These are phyloP conservation scores for Acanthosepion lycidas DNA, from an alignment of 2,888 invertebrate genomes.

Conservation along the genomic window DNA sequence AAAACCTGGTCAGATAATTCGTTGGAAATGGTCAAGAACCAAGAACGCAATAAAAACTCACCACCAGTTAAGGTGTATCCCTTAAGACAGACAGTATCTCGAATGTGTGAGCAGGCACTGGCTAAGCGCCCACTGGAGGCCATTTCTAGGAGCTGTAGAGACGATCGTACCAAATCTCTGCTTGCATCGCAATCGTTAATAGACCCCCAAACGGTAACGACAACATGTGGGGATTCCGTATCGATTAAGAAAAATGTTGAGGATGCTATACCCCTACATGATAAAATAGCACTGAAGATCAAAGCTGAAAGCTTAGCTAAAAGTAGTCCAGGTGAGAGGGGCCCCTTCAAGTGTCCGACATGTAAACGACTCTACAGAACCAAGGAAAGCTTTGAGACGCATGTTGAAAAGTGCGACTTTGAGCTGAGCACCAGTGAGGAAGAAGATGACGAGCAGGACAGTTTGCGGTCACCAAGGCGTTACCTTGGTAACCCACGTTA, in stretches of 20 bases:
- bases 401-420: conserved; percentile 73
- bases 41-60: conserved; percentile 44
- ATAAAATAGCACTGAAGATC: conserved; percentile 77
- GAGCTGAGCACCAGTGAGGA: conserved; percentile 74
- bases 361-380: conserved; percentile 82
- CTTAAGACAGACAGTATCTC: conserved; percentile 52
- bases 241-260: conserved; percentile 46
- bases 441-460: conserved; percentile 61
- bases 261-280: conserved; percentile 63
- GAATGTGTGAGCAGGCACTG: conserved; percentile 49
- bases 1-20: conserved; percentile 1
- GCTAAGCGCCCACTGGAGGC: conserved; percentile 47
- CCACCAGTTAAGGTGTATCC: conserved; percentile 59
- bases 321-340: conserved; percentile 68
- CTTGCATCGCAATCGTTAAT: background rate
- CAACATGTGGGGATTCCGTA: conserved; percentile 33
- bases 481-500: conserved; percentile 47
- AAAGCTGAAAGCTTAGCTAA: conserved; percentile 73
- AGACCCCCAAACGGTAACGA: background rate
- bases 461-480: conserved; percentile 40
- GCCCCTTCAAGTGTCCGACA: conserved; percentile 87
- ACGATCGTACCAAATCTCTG: conserved; percentile 45
- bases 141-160: conserved; percentile 47
- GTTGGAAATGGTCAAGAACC: background rate
- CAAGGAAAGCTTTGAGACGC: conserved; percentile 72